Conservation (phyloP, 2,888 invertebrate species). For the Therioaphis trifolii region DNA sequence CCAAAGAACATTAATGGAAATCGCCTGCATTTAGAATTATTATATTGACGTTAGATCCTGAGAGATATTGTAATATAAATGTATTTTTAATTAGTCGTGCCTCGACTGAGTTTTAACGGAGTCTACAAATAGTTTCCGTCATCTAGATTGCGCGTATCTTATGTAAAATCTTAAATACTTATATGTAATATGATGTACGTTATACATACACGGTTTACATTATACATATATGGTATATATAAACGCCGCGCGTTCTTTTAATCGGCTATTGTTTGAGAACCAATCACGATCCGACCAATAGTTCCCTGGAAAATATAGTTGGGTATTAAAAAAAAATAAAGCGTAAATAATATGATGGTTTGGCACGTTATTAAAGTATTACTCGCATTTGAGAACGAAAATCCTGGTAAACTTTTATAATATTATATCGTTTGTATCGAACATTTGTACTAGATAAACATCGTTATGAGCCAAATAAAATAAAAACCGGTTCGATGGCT, state of each 20-base stretch:
- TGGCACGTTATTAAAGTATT: conserved; percentile 10
- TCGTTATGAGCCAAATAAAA: conserved; percentile 31
- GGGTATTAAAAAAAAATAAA: background rate
- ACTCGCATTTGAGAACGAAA: conserved; percentile 17
- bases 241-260: background rate
- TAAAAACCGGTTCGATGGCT: conserved; percentile 47
- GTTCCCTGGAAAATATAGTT: conserved; percentile 14
- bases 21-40: background rate
- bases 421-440: conserved; percentile 24
- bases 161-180: conserved; percentile 27
- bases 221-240: background rate
- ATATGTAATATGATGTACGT: background rate
- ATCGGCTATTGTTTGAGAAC: conserved; percentile 43
- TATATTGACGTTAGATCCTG: background rate
- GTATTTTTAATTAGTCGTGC: conserved; percentile 44
- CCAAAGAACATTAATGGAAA: conserved; percentile 24
- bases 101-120: background rate
- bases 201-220: background rate
- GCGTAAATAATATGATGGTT: background rate
- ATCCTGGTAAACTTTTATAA: conserved; percentile 17
- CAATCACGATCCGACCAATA: conserved; percentile 21
- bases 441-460: conserved; percentile 45
- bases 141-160: conserved; percentile 47
- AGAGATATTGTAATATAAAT: conserved; percentile 3
- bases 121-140: background rate